Percentiles rank a stretch among this genome's conserved stretches.
Evolutionary conservation across 2,113 vertebrate genomes (phyloP).

Genomic region (Xyrauchen texanus): DNA sequence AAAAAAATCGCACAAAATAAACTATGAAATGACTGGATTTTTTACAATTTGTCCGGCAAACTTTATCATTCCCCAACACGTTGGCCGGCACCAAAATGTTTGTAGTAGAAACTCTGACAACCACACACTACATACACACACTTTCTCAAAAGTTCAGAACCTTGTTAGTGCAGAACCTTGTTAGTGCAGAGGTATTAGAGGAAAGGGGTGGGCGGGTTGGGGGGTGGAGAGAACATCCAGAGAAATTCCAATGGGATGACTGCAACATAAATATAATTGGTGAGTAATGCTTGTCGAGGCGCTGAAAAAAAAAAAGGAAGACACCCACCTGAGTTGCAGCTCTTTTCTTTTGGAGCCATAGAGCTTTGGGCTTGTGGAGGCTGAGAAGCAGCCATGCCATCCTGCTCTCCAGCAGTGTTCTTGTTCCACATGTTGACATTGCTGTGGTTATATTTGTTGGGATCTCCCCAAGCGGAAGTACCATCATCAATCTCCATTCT

Average conservation of each 20-base stretch:
- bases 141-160: neutral
- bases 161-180: neutral
- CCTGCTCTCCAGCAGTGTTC: conserved; percentile 82
- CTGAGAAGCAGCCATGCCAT: conserved; percentile 75
- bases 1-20: too few relatives aligned
- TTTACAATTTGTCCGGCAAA: too few relatives aligned
- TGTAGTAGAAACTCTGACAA: too few relatives aligned
- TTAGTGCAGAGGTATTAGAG: conserved; percentile 11
- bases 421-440: conserved; percentile 94
- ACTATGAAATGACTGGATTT: too few relatives aligned
- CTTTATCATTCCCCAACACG: too few relatives aligned
- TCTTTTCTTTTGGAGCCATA: conserved; percentile 79
- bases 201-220: conserved; percentile 15
- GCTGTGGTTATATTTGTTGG: conserved; percentile 84
- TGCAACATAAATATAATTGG: conserved; percentile 45
- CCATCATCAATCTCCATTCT: conserved; percentile 97
- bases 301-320: neutral
- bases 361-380: conserved; percentile 70
- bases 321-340: conserved; percentile 78
- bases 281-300: conserved; percentile 24
- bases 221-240: neutral
- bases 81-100: too few relatives aligned
- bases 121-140: neutral
- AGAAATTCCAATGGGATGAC: conserved; percentile 50
- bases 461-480: conserved; percentile 96